These are phyloP conservation scores for Halocynthia roretzi DNA, from an alignment of 23 tunicate species.

Conservation along the genomic window DNA sequence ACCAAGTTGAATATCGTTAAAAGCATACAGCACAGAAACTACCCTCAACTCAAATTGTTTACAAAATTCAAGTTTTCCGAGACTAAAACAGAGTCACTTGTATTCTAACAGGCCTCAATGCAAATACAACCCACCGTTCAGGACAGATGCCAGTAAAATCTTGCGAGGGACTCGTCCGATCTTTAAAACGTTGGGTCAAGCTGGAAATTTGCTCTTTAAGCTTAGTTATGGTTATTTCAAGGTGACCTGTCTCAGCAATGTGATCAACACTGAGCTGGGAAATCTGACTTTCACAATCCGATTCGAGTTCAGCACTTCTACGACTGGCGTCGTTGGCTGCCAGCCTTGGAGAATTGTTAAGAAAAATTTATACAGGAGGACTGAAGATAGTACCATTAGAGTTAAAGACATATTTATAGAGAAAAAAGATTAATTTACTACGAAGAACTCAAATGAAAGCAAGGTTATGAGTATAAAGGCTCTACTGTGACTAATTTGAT, in stretches of 20 bases:
- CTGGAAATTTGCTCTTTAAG: constrained; percentile 33
- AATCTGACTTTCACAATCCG: constrained; percentile 57
- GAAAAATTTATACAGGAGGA: neutral
- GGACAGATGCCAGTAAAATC: too few relatives aligned
- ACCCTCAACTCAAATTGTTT: too few relatives aligned
- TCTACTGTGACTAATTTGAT: too few relatives aligned
- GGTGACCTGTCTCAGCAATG: constrained; percentile 26
- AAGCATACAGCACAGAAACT: too few relatives aligned
- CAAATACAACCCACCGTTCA: too few relatives aligned
- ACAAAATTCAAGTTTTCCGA: too few relatives aligned
- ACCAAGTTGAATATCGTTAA: too few relatives aligned
- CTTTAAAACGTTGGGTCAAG: constrained; percentile 25
- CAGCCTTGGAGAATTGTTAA: constrained; percentile 20
- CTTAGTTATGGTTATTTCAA: constrained; percentile 31
- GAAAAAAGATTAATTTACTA: neutral
- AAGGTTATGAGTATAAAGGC: too few relatives aligned
- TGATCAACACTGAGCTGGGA: constrained; percentile 44
- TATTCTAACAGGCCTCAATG: too few relatives aligned
- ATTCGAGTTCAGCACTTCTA: constrained; percentile 38
- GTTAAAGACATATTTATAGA: neutral
- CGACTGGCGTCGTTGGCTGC: constrained; percentile 30
- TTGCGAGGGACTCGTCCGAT: constrained; percentile 15
- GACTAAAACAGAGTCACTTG: too few relatives aligned
- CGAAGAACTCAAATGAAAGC: too few relatives aligned
- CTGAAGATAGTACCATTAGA: neutral